These are phyloP conservation scores for Semicossyphus pulcher DNA, from an alignment of 2,113 vertebrate genomes.

Conservation along the genomic window DNA sequence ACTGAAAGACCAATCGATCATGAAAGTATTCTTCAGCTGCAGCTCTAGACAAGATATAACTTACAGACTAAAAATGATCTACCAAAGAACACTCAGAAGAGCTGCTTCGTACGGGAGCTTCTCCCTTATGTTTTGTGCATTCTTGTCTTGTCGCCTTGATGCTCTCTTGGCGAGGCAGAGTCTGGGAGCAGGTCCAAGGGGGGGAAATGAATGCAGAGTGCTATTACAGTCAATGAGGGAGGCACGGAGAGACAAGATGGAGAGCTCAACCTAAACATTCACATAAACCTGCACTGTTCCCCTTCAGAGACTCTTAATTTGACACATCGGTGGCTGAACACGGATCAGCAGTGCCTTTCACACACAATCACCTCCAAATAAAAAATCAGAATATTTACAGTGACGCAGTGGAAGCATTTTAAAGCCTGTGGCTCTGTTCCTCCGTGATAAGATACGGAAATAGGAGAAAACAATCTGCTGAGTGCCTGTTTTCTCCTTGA, in stretches of 20 bases:
- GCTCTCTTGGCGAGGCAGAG: too few relatives aligned
- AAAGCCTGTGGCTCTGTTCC: not conserved
- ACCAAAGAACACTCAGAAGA: too few relatives aligned
- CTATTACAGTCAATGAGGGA: too few relatives aligned
- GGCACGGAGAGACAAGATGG: slow-evolving; percentile 2
- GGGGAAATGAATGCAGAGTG: too few relatives aligned
- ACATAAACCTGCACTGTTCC: slow-evolving; percentile 16
- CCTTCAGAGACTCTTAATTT: slow-evolving; percentile 17
- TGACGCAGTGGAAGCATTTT: not conserved
- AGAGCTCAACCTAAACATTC: not conserved
- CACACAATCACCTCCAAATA: slow-evolving; percentile 15
- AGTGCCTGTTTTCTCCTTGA: not conserved
- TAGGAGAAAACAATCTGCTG: not conserved
- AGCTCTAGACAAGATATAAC: not conserved
- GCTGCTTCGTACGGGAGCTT: too few relatives aligned
- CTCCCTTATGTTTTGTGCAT: too few relatives aligned
- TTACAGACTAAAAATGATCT: too few relatives aligned
- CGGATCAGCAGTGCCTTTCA: not conserved
- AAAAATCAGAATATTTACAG: slow-evolving; percentile 7
- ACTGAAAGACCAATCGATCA: not conserved
- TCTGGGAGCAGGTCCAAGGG: too few relatives aligned
- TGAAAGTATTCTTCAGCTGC: not conserved
- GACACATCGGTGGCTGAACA: slow-evolving; percentile 19
- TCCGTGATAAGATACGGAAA: not conserved
- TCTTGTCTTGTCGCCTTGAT: too few relatives aligned